phyloP scores from a whole-genome alignment of 2,888 invertebrate species.

The Agrotis puta region DNA sequence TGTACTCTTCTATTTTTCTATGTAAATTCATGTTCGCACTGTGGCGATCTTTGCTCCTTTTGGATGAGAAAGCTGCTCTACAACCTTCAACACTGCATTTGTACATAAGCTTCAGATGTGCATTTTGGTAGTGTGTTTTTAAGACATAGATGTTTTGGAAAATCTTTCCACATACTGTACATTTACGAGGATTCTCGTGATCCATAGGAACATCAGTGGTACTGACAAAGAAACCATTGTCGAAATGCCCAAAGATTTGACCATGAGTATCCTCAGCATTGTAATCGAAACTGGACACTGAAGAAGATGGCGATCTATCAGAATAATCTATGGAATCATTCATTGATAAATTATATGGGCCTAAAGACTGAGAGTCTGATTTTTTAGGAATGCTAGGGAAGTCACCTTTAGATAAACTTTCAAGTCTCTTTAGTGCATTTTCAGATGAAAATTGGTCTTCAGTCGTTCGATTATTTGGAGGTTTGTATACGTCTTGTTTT shows the following conservation, averaged over 20 bases:
- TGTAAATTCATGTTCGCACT: constrained; percentile 97
- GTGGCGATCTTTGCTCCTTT: constrained; percentile 97
- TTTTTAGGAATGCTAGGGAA: constrained; percentile 90
- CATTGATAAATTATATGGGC: constrained; percentile 82
- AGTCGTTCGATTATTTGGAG: constrained; percentile 60
- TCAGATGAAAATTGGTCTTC: constrained; percentile 87
- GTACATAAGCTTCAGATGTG: constrained; percentile 98
- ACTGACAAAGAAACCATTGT: constrained; percentile 93
- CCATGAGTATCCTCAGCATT: constrained; percentile 92
- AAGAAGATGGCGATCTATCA: constrained; percentile 91
- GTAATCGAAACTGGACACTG: constrained; percentile 91
- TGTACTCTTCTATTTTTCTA: constrained; percentile 93
- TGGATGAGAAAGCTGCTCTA: constrained; percentile 98
- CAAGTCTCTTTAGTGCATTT: constrained; percentile 94
- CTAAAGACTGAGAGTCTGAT: constrained; percentile 75
- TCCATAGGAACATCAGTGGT: constrained; percentile 97
- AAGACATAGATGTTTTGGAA: constrained; percentile 98
- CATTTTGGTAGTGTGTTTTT: constrained; percentile 98
- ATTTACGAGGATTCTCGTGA: constrained; percentile 97
- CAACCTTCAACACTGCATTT: constrained; percentile 98
- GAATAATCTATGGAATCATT: constrained; percentile 84
- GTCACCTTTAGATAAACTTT: constrained; percentile 95
- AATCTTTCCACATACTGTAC: constrained; percentile 97
- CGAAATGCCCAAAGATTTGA: constrained; percentile 93
- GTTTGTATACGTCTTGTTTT: constrained; percentile 81